Evolutionary conservation across 2,113 vertebrate genomes (phyloP), one percentile per base, ranked within the genome.

Genomic region (Pyxicephalus adspersus): DNA sequence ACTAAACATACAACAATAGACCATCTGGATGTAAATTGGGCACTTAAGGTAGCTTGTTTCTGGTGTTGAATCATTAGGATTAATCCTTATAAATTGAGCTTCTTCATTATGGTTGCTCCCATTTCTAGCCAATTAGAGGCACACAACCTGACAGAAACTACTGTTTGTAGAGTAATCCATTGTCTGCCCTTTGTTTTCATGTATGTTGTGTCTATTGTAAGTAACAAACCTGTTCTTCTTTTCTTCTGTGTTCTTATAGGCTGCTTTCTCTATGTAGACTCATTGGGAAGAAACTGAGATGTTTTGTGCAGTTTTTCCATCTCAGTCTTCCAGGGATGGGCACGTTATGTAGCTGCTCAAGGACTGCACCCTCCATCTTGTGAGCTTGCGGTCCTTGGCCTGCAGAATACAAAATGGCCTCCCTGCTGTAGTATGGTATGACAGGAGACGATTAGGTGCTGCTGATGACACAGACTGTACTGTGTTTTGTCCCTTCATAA

Each of bases 381-480:
- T 9, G 38, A 38, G 38, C 38, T 6, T 38, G 38, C 8, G 38
- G 4, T 9, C 38, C 7, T 1, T 9, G 4, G 4, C 38, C 38
- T 9, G 4, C 38, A 4, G 8, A 9, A 38, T 6, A 6, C 4
- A 38, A 38, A 6, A 38, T 38, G 38, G 38, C 38, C 38, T 73
- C 54, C 54, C 15, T 57, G 11, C 85, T 83, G 58, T 29, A 86
- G 87, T 83, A 78, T 25, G n/a, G 71, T 50, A 38, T 81, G 85
- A 85, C 89, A 89, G 81, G 86, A 85, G 84, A 57, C 85, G 89
- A 38, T 38, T 38, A 86, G 88, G 92, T 86, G 94, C 94, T 92
- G 95, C 95, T 94, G 80, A 87, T 88, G 51, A 81, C 89, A 85
- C 90, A 90, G 86, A 85, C 87, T 84, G 76, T 81, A 83, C 81